Percentiles rank a stretch among this genome's conserved stretches.
phyloP scores from a whole-genome alignment of 2,797 vertebrate genomes.

The Oreortyx pictus region DNA sequence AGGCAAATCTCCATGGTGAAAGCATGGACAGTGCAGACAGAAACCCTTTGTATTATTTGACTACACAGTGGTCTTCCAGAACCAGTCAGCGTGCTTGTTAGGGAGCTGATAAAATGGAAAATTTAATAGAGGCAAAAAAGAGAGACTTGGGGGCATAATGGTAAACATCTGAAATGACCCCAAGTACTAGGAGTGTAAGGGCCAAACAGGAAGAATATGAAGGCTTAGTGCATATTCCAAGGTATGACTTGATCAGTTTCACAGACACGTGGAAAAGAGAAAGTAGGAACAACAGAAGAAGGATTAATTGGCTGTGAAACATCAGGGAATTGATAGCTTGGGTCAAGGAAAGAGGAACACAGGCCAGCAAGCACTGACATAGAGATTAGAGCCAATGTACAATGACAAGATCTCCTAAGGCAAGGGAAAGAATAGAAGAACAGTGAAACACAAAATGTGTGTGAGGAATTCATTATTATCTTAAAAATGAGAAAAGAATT shows the following conservation, averaged over 20 bases:
- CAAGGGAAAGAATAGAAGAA: not conserved
- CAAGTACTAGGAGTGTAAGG: not conserved
- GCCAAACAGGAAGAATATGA: slow-evolving; percentile 58
- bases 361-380: not conserved
- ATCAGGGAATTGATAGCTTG: slow-evolving; percentile 45
- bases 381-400: not conserved
- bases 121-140: slow-evolving; percentile 64
- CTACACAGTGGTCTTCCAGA: slow-evolving; percentile 27
- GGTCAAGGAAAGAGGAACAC: slow-evolving; percentile 43
- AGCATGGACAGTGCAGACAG: not conserved
- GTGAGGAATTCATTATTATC: not conserved
- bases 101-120: slow-evolving; percentile 54
- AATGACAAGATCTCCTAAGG: not conserved
- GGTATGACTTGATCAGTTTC: slow-evolving; percentile 53
- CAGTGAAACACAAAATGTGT: not conserved
- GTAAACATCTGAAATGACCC: slow-evolving; percentile 60
- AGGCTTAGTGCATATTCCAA: slow-evolving; percentile 44
- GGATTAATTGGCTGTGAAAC: slow-evolving; percentile 69
- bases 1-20: not conserved
- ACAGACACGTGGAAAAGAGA: slow-evolving; percentile 56
- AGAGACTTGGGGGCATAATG: slow-evolving; percentile 43
- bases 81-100: not conserved
- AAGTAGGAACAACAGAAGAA: slow-evolving; percentile 49
- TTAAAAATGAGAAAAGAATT: slow-evolving; percentile 27
- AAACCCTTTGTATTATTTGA: not conserved